Evolutionary conservation across 1,140 invertebrate genomes (phyloP), one percentile per base, ranked within the genome.

Genomic region (Pseudomyrmex pallidus): DNA sequence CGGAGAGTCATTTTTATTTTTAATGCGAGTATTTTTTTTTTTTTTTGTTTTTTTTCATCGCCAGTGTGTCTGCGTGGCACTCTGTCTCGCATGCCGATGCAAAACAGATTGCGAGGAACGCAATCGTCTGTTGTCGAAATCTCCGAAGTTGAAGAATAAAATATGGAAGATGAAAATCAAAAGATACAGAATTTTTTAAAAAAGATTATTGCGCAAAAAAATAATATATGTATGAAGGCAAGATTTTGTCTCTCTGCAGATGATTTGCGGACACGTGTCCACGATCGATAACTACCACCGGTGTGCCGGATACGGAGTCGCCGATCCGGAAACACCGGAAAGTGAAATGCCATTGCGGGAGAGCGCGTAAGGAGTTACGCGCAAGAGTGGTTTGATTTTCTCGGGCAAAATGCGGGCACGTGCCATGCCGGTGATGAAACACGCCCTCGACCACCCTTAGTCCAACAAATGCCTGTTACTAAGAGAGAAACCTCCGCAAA

Each of bases 361-460:
- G 76, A 92, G 89, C 77, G 90, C 92, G 91, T 91, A 92, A 93
- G 3, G 25, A 25, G 25, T 25, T 25, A 4, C 2, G 25, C 25
- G 25, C 25, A 25, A 25, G 25, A 82, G 83, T 88, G 90, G 87
- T 84, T 78, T 52, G 73, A 70, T 1, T 56, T 1, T 56, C 35
- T 35, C 35, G 35, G 2, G 2, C 66, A 52, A 46, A 52, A 68
- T 12, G 70, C 91, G 92, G 92, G 92, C 91, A 74, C 89, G 89
- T 90, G 90, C 20, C 20, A n/a, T n/a, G n/a, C 88, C 90, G 35
- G 0, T 35, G 5, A 5, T 7, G 35, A 7, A 35, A 35, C 35
- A 35, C 5, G 25, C 25, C 25, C 2, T 25, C 25, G 25, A 3
- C 2, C 25, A 35, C 5, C 5, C 5, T 35, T 35, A 35, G 35